Percentiles rank a stretch among this genome's conserved stretches.
phyloP scores from a whole-genome alignment of 2,113 vertebrate genomes.

The Eptatretus burgeri region DNA sequence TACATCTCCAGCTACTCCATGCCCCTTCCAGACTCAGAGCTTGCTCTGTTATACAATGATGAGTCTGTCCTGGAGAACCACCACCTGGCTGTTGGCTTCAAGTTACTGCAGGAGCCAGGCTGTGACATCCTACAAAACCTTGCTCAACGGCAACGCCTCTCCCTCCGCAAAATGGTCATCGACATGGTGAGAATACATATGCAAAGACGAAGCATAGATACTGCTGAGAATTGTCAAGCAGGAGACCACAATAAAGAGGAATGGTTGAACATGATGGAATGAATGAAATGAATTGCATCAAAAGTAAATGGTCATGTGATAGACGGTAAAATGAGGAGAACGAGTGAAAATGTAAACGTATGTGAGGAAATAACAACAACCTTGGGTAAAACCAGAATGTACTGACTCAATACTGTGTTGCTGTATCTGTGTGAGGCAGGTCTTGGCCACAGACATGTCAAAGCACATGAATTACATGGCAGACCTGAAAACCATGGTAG shows the following conservation, averaged over 20 bases:
- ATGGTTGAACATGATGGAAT: not conserved
- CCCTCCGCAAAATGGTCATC: constrained; percentile 77
- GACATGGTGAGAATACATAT: constrained; percentile 41
- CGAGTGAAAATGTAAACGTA: not conserved
- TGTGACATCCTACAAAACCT: constrained; percentile 98
- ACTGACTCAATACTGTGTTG: not conserved
- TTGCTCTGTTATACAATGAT: constrained; percentile 93
- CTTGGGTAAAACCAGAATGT: constrained; percentile 7
- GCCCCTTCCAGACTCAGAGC: constrained; percentile 48
- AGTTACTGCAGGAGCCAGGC: constrained; percentile 71
- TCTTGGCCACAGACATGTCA: constrained; percentile 91
- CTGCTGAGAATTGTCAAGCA: accelerated
- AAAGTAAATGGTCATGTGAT: not conserved
- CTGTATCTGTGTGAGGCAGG: constrained; percentile 18
- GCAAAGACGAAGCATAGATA: accelerated
- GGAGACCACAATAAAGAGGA: not conserved
- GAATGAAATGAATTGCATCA: not conserved
- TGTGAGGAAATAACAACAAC: not conserved
- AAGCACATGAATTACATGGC: constrained; percentile 92
- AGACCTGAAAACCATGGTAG: constrained; percentile 91
- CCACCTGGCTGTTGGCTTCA: constrained; percentile 85
- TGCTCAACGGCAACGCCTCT: constrained; percentile 65
- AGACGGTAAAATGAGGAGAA: not conserved
- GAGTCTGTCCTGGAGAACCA: constrained; percentile 95
- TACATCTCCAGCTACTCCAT: not conserved